Conservation (phyloP, 2,113 vertebrate species). For the Kryptolebias marmoratus region DNA sequence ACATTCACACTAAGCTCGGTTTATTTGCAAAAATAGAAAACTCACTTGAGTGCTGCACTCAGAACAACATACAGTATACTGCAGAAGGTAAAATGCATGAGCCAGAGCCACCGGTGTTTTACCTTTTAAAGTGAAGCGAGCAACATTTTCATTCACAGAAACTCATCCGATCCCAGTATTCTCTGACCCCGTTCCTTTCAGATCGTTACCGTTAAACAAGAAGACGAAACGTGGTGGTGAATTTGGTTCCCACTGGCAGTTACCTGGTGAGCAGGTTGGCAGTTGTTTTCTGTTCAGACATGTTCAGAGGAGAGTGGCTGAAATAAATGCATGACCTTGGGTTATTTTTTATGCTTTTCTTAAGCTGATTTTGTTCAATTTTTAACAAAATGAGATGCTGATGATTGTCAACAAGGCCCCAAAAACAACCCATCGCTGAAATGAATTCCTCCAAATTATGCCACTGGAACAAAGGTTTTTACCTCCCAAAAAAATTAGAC, state of each 20-base stretch:
- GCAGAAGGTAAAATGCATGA: conserved; percentile 71
- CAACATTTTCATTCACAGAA: conserved; percentile 66
- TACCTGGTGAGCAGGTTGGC: conserved; percentile 70
- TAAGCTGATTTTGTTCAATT: neutral
- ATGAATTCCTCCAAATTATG: neutral
- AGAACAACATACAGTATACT: conserved; percentile 57
- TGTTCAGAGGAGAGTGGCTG: conserved; percentile 2
- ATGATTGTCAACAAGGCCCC: conserved; percentile 61
- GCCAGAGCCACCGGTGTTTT: conserved; percentile 68
- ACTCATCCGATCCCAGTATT: conserved; percentile 61
- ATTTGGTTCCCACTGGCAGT: conserved; percentile 68
- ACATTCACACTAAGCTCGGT: conserved; percentile 52
- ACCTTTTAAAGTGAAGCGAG: conserved; percentile 67
- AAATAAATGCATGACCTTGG: conserved; percentile 28
- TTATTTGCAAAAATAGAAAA: conserved; percentile 62
- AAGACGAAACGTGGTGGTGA: conserved; percentile 24
- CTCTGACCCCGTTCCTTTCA: conserved; percentile 12
- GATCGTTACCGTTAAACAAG: conserved; percentile 52
- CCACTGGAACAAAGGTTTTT: neutral
- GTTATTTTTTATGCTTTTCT: neutral
- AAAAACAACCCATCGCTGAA: conserved; percentile 17
- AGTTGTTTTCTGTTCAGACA: conserved; percentile 67
- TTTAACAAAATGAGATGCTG: neutral
- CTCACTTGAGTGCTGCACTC: conserved; percentile 56
- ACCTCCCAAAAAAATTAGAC: no score